Evolutionary conservation across 2,113 vertebrate species (phyloP), one percentile per base, ranked within the genome.

Genomic region (Nerophis lumbriciformis): DNA sequence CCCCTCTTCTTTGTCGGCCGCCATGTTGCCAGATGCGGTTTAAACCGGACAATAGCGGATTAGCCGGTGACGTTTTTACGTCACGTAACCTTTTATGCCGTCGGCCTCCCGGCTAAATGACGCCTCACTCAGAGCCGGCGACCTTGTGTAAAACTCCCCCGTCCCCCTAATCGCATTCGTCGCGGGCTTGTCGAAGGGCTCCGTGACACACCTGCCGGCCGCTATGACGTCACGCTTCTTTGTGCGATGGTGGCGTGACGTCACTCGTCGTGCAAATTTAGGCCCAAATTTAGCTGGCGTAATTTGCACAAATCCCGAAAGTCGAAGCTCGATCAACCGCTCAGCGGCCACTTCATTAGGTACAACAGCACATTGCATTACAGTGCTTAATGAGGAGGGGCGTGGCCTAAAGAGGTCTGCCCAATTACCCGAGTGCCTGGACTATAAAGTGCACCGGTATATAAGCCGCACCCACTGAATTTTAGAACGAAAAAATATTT

Each of bases 1-100:
- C n/a, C 44, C 16, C 38, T 1, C 35, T 8, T 57, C 39, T 57
- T 57, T 57, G 55, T 57, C 55, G 8, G 55, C 39, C 55, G 55
- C 55, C 55, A 57, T 57, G 55, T 57, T 57, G 39, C 38, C 39
- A 44, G 39, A 57, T 57, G 55, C 37, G 44, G 55, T 44, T 38
- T 11, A 11, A 44, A 57, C 55, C 55, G 55, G 55, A 42, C 39
- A 21, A 44, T 44, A 19, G 55, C 39, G 38, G 39, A 57, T 57
- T 44, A 44, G 16, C n/a, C 55, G 9, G 10, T 21, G 55, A 57
- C 55, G 55, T 19, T 5, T 56, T 21, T 57, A 44, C 15, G 15
- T 11, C 1, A 12, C 6, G 42, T 45, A 6, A 45, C 10, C 9
- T 45, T 4, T 28, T 4, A 2, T 28, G 28, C 28, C 1, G 28